phyloP scores from a whole-genome alignment of 2,888 invertebrate species.

The Boloria euphrosyne region DNA sequence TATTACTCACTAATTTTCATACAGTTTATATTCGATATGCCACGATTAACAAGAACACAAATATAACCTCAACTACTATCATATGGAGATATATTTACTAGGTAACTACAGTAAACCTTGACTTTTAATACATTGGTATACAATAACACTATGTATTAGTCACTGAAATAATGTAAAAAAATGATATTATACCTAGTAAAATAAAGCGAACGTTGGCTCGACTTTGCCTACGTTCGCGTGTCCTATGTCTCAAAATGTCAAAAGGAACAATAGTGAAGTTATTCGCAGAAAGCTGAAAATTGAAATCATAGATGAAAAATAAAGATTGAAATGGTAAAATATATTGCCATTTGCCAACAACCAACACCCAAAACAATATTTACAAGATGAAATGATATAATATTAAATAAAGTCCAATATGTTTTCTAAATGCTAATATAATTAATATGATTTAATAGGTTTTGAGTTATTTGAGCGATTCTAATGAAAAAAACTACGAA shows the following conservation, averaged over 20 bases:
- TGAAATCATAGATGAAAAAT: too few relatives aligned
- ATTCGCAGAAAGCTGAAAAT: too few relatives aligned
- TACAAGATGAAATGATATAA: too few relatives aligned
- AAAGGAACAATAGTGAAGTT: conserved; percentile 60
- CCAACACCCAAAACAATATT: too few relatives aligned
- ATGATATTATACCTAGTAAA: conserved; percentile 64
- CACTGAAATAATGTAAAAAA: conserved; percentile 36
- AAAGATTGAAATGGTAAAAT: too few relatives aligned
- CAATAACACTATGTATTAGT: conserved; percentile 24
- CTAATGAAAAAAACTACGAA: too few relatives aligned
- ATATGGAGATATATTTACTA: conserved; percentile 40
- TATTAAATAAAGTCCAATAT: too few relatives aligned
- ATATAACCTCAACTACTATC: conserved; percentile 68
- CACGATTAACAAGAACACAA: conserved; percentile 48
- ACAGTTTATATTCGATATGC: conserved; percentile 63
- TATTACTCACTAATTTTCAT: conserved; percentile 42
- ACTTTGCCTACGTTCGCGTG: conserved; percentile 78
- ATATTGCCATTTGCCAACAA: too few relatives aligned
- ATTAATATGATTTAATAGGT: too few relatives aligned
- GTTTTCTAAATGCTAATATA: too few relatives aligned
- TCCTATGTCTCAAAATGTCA: conserved; percentile 74
- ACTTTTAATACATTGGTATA: conserved; percentile 35
- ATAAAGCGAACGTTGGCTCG: conserved; percentile 71
- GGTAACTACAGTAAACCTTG: conserved; percentile 32
- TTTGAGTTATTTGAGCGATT: too few relatives aligned